Base-by-base conservation (phyloP, 1,140 invertebrate genomes). In the Dendroctonus valens region DNA sequence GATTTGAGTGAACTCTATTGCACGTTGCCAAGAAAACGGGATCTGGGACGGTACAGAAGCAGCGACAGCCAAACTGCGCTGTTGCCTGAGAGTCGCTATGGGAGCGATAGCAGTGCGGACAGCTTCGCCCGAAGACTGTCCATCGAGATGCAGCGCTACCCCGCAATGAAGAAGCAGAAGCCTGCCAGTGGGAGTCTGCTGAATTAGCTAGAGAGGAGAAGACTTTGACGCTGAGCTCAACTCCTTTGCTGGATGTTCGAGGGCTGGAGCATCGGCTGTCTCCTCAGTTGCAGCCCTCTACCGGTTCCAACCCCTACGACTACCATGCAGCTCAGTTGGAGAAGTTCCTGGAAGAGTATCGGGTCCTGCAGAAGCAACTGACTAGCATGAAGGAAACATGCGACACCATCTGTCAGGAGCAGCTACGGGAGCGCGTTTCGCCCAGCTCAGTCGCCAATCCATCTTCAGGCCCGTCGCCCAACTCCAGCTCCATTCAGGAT, bases 311-410 rank as follows among this genome's bases (percentile, higher is more conserved):
- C 3, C 77, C 83, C 40, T 90, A 89, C 74, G 88, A 90, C 70
- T 91, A 90, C 75, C 86, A 89, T 75, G 86, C 88, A 0, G 87
- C 88, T 5, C 89, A 91, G 74, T 77, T 91, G 49, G 89, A 91
- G 73, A 83, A 85, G 41, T 91, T 91, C 75, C 81, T 91, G 39
- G 87, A 90, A 73, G 89, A 91, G 72, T 91, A 91, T 73, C 81
- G 87, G 68, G 86, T 81, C 70, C 81, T 91, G 49, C 87, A 90
- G 75, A 86, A 89, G 75, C 88, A 91, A 75, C 75, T 91, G 63
- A 87, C 85, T 59, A 86, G 85, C 75, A 91, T 91, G 88, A 90
- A 90, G 73, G 86, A 89, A 71, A 88, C 87, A 38, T 87, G 88
- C 73, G 88, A 88, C 71, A 86, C 82, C 65, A 81, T 88, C 59